Base-by-base conservation (phyloP, 2,113 vertebrate species). In the Sterrhoptilus dennistouni region DNA sequence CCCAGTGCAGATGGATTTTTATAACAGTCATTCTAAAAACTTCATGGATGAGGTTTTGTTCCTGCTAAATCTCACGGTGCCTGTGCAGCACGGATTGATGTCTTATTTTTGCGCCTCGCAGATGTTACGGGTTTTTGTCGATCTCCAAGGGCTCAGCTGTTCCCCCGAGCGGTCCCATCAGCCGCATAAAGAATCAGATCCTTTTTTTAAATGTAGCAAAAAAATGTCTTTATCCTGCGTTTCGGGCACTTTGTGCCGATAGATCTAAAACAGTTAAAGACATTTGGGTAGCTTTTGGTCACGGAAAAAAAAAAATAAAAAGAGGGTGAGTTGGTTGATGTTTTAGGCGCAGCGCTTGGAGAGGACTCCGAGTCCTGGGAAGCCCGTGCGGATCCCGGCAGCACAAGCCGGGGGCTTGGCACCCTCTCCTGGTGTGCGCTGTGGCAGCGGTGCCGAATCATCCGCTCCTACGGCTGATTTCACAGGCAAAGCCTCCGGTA, bases 381-480 rank as follows among this genome's bases (percentile, higher is more conserved):
- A 17, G 25, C 6, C 69, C 25, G 31, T 3, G 83, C 89, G 8
- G 87, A 17, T 77, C 8, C 27, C 69, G 31, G 8, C 21, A 47
- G 6, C 92, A 20, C 56, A 71, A 95, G 53, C 45, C 54, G 79
- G 47, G 91, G 45, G 49, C 75, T 70, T 87, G 89, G 97, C 96
- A 70, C 97, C 96, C 88, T 38, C 96, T 97, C 70, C 91, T 86
- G 97, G 87, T 25, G 88, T 6, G 61, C 15, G 45, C 87, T 0
- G 70, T 5, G 47, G 50, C 61, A 6, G 72, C 24, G 28, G 5
- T 0, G 54, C 44, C 44, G 9, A 17, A 23, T 2, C 6, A 18
- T 3, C 36, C 2, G 8, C 24, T 6, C 19, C 50, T 1, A 0
- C 19, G 6, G 60, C n/a, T 10, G 35, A 56, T 5, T 1, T 20